Evolutionary conservation across 2,888 invertebrate species (phyloP).

Genomic region (Lepidochitona cinerea): DNA sequence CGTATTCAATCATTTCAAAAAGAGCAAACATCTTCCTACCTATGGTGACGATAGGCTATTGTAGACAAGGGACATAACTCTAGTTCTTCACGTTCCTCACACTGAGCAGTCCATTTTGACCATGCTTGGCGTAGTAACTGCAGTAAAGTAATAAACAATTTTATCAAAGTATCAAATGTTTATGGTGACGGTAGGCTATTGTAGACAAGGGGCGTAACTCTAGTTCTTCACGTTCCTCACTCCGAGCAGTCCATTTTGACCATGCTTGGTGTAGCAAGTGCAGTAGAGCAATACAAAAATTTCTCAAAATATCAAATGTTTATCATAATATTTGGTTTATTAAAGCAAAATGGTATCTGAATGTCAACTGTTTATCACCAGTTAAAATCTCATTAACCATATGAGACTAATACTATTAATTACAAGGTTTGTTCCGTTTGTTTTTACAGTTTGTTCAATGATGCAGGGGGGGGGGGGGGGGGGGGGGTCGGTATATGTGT

Average conservation of each 20-base stretch:
- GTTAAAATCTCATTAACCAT: no score
- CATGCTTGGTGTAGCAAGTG: constrained; percentile 45
- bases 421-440: no score
- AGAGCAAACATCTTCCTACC: constrained; percentile 28
- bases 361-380: no score
- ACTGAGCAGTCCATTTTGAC: constrained; percentile 46
- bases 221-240: constrained; percentile 55
- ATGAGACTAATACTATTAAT: no score
- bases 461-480: no score
- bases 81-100: constrained; percentile 55
- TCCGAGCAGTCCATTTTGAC: constrained; percentile 46
- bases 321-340: constrained; percentile 49
- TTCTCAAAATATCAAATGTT: no score
- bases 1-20: neutral
- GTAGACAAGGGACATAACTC: constrained; percentile 41
- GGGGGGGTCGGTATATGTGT: no score
- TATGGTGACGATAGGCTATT: constrained; percentile 49
- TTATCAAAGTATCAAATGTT: no score
- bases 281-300: no score
- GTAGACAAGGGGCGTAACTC: constrained; percentile 41
- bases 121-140: constrained; percentile 45
- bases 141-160: no score
- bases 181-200: constrained; percentile 49
- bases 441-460: no score
- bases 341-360: no score